Percentiles rank a stretch among this genome's conserved stretches.
These are phyloP conservation scores for Hemiscyllium ocellatum DNA, from an alignment of 2,113 vertebrate species.

Conservation along the genomic window DNA sequence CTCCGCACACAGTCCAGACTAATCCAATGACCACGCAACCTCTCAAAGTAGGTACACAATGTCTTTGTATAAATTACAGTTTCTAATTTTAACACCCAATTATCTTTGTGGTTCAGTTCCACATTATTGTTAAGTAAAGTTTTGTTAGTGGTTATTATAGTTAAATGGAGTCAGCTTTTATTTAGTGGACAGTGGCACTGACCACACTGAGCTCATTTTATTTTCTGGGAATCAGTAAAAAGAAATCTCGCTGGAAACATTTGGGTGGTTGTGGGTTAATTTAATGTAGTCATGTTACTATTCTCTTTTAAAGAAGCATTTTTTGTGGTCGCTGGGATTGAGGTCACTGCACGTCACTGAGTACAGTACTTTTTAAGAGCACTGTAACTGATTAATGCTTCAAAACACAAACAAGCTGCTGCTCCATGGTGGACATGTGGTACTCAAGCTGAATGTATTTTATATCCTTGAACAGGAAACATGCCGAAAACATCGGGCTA, in stretches of 20 bases:
- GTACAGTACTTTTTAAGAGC: not conserved
- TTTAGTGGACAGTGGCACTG: not conserved
- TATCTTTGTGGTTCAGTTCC: not conserved
- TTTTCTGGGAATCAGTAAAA: not conserved
- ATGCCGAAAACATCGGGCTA: not conserved
- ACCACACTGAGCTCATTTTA: not conserved
- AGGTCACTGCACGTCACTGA: not conserved
- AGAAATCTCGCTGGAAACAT: not conserved
- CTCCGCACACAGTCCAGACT: not conserved
- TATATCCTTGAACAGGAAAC: not conserved
- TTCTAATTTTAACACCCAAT: conserved; percentile 1
- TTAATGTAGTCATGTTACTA: not conserved
- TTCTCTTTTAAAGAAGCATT: not conserved
- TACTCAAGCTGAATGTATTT: not conserved
- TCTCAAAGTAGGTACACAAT: not conserved
- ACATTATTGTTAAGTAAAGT: conserved; percentile 18
- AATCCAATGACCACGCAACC: not conserved
- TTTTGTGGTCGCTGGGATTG: not conserved
- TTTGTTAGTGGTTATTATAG: conserved; percentile 9
- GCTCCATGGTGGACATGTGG: not conserved
- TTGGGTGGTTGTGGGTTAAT: not conserved
- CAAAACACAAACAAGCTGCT: conserved; percentile 7
- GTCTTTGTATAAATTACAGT: not conserved
- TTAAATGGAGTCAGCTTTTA: not conserved
- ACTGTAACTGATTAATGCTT: conserved; percentile 22